phyloP scores from a whole-genome alignment of 2,888 invertebrate genomes.

The Drosophila putrida region DNA sequence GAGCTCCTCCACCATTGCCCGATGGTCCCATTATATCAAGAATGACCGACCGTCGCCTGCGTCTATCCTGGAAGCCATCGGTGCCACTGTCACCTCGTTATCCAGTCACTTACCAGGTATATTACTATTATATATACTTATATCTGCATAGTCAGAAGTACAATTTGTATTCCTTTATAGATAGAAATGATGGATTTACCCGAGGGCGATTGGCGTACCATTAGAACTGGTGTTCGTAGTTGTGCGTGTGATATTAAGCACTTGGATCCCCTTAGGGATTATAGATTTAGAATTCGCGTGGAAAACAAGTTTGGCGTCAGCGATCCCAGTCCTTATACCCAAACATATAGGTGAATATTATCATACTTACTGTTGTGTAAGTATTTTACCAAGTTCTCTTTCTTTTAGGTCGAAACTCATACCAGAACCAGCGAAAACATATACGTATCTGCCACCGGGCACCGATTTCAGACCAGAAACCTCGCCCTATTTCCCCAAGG shows the following conservation, averaged over 20 bases:
- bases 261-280: conserved; percentile 96
- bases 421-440: conserved; percentile 92
- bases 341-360: conserved; percentile 87
- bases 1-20: conserved; percentile 94
- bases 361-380: neutral
- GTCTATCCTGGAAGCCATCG: conserved; percentile 97
- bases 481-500: conserved; percentile 95
- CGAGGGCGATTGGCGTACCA: conserved; percentile 96
- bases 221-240: conserved; percentile 93
- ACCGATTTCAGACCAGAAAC: conserved; percentile 94
- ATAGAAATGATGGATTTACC: conserved; percentile 97
- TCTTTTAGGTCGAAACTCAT: conserved; percentile 89
- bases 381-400: neutral
- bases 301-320: conserved; percentile 98
- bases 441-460: conserved; percentile 92
- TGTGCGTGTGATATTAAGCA: conserved; percentile 96
- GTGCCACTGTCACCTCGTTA: conserved; percentile 94
- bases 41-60: conserved; percentile 95
- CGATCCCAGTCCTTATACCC: conserved; percentile 96
- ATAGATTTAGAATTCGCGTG: conserved; percentile 97
- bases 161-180: conserved; percentile 71
- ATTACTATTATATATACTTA: neutral
- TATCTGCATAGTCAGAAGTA: neutral
- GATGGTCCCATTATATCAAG: conserved; percentile 96
- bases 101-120: conserved; percentile 96